phyloP scores from a whole-genome alignment of 2,113 vertebrate species.

The Esox niger region DNA sequence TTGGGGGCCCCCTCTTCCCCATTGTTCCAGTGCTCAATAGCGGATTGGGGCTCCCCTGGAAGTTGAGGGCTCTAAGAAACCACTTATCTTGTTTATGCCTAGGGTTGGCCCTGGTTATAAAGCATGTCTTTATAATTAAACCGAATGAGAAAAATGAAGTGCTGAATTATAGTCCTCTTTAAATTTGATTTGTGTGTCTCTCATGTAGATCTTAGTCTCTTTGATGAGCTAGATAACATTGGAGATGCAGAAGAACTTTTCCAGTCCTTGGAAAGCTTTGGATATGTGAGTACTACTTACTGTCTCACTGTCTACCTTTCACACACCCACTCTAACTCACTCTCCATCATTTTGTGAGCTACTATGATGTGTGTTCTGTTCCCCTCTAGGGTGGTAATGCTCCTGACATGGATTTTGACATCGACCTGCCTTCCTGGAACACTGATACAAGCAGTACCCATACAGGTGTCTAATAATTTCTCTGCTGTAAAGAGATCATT shows the following conservation, averaged over 20 bases:
- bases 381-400: conserved; percentile 71
- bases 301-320: no score
- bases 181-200: not conserved
- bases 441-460: conserved; percentile 64
- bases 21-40: no score
- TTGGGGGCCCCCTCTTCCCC: no score
- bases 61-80: no score
- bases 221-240: conserved; percentile 82
- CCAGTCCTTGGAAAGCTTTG: conserved; percentile 59
- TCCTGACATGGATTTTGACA: conserved; percentile 82
- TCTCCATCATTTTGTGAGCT: not conserved
- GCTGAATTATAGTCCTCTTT: no score
- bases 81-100: no score
- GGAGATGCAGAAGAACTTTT: conserved; percentile 76
- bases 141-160: no score
- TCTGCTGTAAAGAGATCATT: no score
- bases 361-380: not conserved
- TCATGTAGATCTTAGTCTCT: conserved; percentile 79
- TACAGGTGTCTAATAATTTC: conserved; percentile 67
- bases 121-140: no score
- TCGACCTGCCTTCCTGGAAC: conserved; percentile 82
- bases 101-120: no score
- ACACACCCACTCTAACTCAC: no score
- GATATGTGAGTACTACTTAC: conserved; percentile 85
- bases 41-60: no score